A percentile compares a stretch with the other conserved stretches of the same genome.
Conservation (phyloP, 1,140 invertebrate genomes). For the Oncopodura yosiiana region DNA sequence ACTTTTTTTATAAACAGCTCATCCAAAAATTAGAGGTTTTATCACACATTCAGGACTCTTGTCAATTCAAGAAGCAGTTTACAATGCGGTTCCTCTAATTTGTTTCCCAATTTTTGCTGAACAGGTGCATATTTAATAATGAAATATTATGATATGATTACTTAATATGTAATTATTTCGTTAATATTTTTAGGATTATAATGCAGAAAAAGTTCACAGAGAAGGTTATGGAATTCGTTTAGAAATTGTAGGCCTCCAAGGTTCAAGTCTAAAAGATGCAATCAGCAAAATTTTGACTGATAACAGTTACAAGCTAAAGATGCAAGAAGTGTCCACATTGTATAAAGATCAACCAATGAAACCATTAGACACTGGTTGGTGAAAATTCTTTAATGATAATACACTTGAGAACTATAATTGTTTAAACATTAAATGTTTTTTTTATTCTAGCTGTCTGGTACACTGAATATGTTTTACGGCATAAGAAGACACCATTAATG, state of each 20-base stretch:
- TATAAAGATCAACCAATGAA: slow-evolving; percentile 41
- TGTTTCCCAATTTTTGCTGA: slow-evolving; percentile 41
- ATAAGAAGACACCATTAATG: slow-evolving; percentile 45
- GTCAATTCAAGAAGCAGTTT: slow-evolving; percentile 40
- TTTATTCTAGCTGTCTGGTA: slow-evolving; percentile 45
- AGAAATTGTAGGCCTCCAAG: slow-evolving; percentile 1
- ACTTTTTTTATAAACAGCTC: background rate
- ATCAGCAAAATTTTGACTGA: slow-evolving; percentile 14
- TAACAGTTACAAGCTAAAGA: slow-evolving; percentile 39
- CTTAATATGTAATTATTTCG: too few species aligned
- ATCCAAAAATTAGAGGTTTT: slow-evolving; percentile 34
- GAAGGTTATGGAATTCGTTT: slow-evolving; percentile 11
- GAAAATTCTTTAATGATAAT: too few species aligned
- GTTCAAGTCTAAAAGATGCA: background rate
- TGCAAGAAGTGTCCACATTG: slow-evolving; percentile 35
- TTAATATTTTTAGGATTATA: too few species aligned
- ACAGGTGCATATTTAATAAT: slow-evolving; percentile 43
- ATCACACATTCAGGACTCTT: slow-evolving; percentile 42
- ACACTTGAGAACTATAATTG: too few species aligned
- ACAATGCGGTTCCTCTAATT: slow-evolving; percentile 40
- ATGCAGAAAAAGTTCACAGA: slow-evolving; percentile 16
- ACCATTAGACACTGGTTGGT: slow-evolving; percentile 40
- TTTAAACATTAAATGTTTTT: too few species aligned
- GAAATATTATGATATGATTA: too few species aligned
- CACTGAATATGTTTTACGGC: slow-evolving; percentile 48